Evolutionary conservation across 2,113 vertebrate genomes (phyloP).

Genomic region (Hiodon tergisus): DNA sequence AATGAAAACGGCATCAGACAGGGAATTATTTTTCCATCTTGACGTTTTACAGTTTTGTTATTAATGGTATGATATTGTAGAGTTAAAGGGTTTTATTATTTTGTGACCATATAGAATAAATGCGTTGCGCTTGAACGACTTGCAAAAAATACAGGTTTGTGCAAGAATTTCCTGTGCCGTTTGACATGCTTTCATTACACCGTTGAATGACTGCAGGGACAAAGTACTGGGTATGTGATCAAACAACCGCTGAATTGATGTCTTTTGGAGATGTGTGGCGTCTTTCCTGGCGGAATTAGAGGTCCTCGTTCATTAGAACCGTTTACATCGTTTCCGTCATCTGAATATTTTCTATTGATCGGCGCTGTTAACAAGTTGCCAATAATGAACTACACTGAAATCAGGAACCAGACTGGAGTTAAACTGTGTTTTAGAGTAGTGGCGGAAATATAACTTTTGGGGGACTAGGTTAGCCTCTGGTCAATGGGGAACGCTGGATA

Average conservation of each 20-base stretch:
- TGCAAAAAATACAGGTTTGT: slow-evolving; percentile 18
- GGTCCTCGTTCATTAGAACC: not conserved
- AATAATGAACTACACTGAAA: not conserved
- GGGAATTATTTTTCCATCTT: too few species aligned
- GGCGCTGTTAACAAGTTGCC: too few species aligned
- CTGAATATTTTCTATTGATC: not conserved
- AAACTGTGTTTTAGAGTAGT: not conserved
- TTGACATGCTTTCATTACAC: slow-evolving; percentile 20
- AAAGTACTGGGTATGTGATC: slow-evolving; percentile 16
- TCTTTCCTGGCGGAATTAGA: not conserved
- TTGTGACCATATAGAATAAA: not conserved
- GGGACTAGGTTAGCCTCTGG: too few species aligned
- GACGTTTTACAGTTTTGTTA: too few species aligned
- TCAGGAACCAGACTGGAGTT: not conserved
- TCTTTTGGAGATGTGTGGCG: not conserved
- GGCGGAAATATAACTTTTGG: too few species aligned
- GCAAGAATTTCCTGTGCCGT: slow-evolving; percentile 12
- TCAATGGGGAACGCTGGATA: too few species aligned
- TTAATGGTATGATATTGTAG: too few species aligned
- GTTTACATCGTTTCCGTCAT: not conserved
- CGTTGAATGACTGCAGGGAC: not conserved
- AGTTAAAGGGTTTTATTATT: slow-evolving; percentile 1
- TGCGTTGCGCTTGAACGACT: slow-evolving; percentile 18
- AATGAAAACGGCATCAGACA: too few species aligned
- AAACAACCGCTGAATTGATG: not conserved